A percentile compares a stretch with the other conserved stretches of the same genome.
Evolutionary conservation across 1,140 invertebrate species (phyloP).

Genomic region (Oreohelix idahoensis): DNA sequence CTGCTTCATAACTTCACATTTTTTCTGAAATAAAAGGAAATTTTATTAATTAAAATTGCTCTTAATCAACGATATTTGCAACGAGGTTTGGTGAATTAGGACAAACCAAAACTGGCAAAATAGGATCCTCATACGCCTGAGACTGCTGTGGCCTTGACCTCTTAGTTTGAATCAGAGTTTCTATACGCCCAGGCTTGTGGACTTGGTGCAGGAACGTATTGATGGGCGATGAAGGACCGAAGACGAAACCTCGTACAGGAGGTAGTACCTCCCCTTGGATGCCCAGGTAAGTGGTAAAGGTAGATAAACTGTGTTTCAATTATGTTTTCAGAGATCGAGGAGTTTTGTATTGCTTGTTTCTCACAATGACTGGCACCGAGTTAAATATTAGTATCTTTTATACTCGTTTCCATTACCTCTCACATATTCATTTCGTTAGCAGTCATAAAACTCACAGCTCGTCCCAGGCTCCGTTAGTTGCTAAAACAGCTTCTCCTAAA

Average conservation of each 20-base stretch:
- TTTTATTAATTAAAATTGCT: not conserved
- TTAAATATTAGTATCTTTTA: too few relatives aligned
- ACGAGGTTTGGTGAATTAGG: not conserved
- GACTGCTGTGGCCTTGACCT: not conserved
- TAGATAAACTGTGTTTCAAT: too few relatives aligned
- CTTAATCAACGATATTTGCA: not conserved
- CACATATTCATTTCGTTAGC: too few relatives aligned
- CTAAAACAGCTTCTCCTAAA: too few relatives aligned
- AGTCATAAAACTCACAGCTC: too few relatives aligned
- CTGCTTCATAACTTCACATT: too few relatives aligned
- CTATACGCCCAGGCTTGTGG: not conserved
- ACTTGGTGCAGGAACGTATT: slow-evolving; percentile 13
- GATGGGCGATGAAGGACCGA: slow-evolving; percentile 18
- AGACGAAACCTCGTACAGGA: slow-evolving; percentile 10
- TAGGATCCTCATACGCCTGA: not conserved
- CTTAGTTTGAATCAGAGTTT: not conserved
- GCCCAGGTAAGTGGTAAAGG: slow-evolving; percentile 7
- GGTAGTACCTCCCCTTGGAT: not conserved
- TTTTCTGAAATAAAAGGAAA: not conserved
- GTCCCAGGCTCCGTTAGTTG: too few relatives aligned
- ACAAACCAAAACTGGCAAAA: not conserved
- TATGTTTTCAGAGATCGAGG: too few relatives aligned
- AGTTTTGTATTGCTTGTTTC: too few relatives aligned
- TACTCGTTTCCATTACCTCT: too few relatives aligned
- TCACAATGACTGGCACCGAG: too few relatives aligned